Conservation (phyloP, 64 coral and sea anemone species). For the Actinia tenebrosa region DNA sequence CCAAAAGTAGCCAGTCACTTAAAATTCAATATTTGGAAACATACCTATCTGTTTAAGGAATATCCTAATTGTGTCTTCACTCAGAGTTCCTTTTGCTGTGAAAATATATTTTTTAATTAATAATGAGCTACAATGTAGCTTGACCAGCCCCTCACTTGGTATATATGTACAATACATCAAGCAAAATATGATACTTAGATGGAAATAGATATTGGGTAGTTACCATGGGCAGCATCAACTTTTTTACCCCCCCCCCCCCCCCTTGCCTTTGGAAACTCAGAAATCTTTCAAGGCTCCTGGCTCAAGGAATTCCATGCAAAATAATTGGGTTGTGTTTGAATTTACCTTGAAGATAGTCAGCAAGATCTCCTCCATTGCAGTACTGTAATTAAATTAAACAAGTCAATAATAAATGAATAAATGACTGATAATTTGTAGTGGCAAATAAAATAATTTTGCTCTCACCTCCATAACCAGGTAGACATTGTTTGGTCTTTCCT, state of each 20-base stretch:
- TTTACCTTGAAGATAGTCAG: conserved; percentile 94
- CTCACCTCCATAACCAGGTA: conserved; percentile 96
- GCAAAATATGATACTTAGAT: too few species aligned
- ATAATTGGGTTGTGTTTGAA: not conserved
- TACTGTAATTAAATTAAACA: conserved; percentile 47
- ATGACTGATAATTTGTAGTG: not conserved
- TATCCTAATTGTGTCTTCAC: conserved; percentile 97
- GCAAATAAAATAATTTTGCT: not conserved
- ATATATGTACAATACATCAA: too few species aligned
- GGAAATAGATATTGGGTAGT: too few species aligned
- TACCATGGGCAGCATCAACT: too few species aligned
- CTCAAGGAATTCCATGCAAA: too few species aligned
- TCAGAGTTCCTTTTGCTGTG: conserved; percentile 84
- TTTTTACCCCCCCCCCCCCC: too few species aligned
- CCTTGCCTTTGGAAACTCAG: too few species aligned
- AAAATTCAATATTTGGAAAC: not conserved
- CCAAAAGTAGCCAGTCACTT: too few species aligned
- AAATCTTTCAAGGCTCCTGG: too few species aligned
- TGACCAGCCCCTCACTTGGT: too few species aligned
- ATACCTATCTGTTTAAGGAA: conserved; percentile 91
- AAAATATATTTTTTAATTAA: conserved; percentile 10
- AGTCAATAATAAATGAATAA: conserved; percentile 3
- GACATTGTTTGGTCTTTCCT: conserved; percentile 81
- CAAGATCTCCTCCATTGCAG: conserved; percentile 99
- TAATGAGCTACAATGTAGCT: not conserved